Percentiles rank a stretch among this genome's conserved stretches.
Conservation (phyloP, 2,113 vertebrate genomes). For the Clinocottus analis region DNA sequence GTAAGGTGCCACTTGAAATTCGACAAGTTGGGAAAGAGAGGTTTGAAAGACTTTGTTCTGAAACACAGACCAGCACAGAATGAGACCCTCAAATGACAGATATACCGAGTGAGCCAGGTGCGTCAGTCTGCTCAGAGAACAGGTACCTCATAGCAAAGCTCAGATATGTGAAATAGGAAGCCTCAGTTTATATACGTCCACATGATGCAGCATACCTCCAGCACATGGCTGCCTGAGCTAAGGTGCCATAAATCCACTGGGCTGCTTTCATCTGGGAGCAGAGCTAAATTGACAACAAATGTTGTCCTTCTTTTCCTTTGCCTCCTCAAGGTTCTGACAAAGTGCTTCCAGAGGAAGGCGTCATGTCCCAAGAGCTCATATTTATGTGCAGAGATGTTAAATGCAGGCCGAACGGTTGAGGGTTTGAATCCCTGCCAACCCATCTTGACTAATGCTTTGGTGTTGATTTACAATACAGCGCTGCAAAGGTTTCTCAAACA, state of each 20-base stretch:
- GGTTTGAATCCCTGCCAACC: constrained; percentile 32
- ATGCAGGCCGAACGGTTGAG: neutral
- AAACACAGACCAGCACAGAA: neutral
- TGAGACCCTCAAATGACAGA: neutral
- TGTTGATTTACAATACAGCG: neutral
- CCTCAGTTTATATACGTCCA: constrained; percentile 38
- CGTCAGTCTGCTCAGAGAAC: neutral
- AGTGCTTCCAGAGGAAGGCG: constrained; percentile 57
- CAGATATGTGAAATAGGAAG: constrained; percentile 29
- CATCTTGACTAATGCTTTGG: constrained; percentile 9
- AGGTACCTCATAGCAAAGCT: constrained; percentile 7
- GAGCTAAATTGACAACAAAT: constrained; percentile 73
- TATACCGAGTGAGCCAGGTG: neutral
- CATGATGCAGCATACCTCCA: constrained; percentile 52
- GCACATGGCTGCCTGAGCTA: constrained; percentile 58
- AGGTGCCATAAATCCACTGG: constrained; percentile 62
- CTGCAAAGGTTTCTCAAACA: constrained; percentile 12
- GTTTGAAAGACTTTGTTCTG: constrained; percentile 3
- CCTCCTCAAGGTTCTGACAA: constrained; percentile 45
- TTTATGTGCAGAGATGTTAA: constrained; percentile 33
- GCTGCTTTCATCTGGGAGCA: constrained; percentile 62
- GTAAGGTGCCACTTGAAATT: neutral
- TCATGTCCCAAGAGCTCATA: constrained; percentile 24
- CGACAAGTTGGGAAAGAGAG: neutral
- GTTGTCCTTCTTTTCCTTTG: constrained; percentile 45